These are phyloP conservation scores for Myiozetetes cayanensis DNA, from an alignment of 2,113 vertebrate species.

Conservation along the genomic window DNA sequence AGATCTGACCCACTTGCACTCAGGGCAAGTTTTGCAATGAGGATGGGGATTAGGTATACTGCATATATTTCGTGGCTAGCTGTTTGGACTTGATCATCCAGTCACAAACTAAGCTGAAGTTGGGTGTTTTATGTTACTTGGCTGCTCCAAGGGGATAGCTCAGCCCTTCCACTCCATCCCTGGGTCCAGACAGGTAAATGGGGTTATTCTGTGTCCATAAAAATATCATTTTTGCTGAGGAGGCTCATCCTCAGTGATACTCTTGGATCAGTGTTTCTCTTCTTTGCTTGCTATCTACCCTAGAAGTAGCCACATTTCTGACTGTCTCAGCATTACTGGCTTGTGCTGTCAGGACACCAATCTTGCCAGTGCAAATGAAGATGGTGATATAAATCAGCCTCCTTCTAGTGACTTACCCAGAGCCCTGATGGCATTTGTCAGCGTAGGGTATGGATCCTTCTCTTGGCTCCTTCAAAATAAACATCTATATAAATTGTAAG, in stretches of 20 bases:
- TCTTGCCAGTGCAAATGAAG: background rate
- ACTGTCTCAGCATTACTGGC: background rate
- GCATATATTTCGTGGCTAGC: background rate
- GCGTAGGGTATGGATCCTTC: background rate
- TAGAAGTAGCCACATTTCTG: background rate
- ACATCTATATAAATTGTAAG: constrained; percentile 30
- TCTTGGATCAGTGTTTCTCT: background rate
- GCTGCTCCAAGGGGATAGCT: background rate
- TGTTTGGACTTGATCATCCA: background rate
- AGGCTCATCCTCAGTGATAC: background rate
- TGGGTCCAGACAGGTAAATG: background rate
- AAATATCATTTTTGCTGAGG: background rate
- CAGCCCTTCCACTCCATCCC: background rate
- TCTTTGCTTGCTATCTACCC: background rate
- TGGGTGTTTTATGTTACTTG: background rate
- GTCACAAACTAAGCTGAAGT: background rate
- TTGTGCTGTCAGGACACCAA: background rate
- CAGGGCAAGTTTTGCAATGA: background rate
- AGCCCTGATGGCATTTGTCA: background rate
- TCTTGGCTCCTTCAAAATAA: constrained; percentile 46
- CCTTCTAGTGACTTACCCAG: background rate
- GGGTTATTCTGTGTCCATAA: background rate
- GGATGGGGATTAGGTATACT: background rate
- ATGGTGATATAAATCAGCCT: background rate
- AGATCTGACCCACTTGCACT: background rate